Evolutionary conservation across 2,888 invertebrate genomes (phyloP).

Genomic region (Phoronis australis): DNA sequence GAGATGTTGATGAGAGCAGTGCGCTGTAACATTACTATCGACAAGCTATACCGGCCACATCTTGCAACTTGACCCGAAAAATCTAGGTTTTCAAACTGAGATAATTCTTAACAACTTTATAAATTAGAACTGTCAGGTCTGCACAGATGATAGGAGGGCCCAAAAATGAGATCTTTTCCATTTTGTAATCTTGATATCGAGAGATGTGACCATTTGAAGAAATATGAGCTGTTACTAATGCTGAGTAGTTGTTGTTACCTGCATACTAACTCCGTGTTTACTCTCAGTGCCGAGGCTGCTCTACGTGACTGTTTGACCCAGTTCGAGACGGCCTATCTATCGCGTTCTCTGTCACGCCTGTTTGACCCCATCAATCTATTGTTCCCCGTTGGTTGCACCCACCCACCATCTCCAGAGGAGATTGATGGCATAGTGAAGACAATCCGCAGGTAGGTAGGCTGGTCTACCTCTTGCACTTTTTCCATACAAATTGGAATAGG

Average conservation of each 20-base stretch:
- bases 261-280: too few species aligned
- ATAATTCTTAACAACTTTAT: too few species aligned
- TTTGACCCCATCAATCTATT: slow-evolving; percentile 80
- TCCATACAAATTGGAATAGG: background rate
- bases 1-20: too few species aligned
- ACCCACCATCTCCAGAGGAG: slow-evolving; percentile 69
- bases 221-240: too few species aligned
- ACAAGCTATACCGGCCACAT: too few species aligned
- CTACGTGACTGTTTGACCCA: slow-evolving; percentile 58
- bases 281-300: slow-evolving; percentile 52
- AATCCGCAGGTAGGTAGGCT: slow-evolving; percentile 42
- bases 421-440: slow-evolving; percentile 62
- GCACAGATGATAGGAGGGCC: background rate
- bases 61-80: too few species aligned
- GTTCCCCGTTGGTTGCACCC: slow-evolving; percentile 64
- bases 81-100: too few species aligned
- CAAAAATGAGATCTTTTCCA: background rate
- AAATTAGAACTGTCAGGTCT: background rate
- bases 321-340: slow-evolving; percentile 80
- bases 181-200: background rate
- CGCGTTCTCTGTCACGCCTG: slow-evolving; percentile 74
- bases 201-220: too few species aligned
- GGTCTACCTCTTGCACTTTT: background rate
- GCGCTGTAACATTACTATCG: too few species aligned
- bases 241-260: too few species aligned